These are phyloP conservation scores for Malacoctenus gilli DNA, from an alignment of 2,797 vertebrate species.

Conservation along the genomic window DNA sequence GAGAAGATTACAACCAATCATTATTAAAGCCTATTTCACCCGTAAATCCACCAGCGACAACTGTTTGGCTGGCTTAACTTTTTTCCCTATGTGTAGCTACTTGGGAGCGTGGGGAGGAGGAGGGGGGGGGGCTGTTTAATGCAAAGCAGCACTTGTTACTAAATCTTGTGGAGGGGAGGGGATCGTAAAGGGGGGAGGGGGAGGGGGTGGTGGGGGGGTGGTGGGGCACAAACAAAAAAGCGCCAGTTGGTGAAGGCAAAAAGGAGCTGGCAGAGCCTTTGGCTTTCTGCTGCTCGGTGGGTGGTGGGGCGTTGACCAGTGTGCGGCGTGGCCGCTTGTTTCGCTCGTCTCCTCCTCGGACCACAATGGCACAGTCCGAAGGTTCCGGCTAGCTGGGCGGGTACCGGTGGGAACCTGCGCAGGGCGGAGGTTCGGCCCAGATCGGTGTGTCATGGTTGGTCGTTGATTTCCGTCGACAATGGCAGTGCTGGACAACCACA, in stretches of 20 bases:
- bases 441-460: constrained; percentile 7
- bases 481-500: constrained; percentile 80
- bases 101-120: constrained; percentile 25
- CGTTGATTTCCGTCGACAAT: constrained; percentile 56
- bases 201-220: constrained; percentile 59
- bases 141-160: constrained; percentile 71
- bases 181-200: constrained; percentile 49
- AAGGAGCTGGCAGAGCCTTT: constrained; percentile 65
- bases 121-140: constrained; percentile 67
- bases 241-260: constrained; percentile 67
- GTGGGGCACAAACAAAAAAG: constrained; percentile 51
- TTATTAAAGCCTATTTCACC: constrained; percentile 83
- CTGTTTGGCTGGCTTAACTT: constrained; percentile 78
- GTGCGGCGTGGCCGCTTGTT: constrained; percentile 42
- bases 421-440: constrained; percentile 12
- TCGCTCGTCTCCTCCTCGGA: constrained; percentile 31
- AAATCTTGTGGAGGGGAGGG: constrained; percentile 77
- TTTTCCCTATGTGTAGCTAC: constrained; percentile 34
- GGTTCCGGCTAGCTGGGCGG: constrained; percentile 8
- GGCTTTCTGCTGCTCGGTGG: constrained; percentile 61
- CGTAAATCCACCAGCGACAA: constrained; percentile 81
- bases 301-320: constrained; percentile 67
- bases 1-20: constrained; percentile 82
- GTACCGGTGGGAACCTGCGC: background rate
- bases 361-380: constrained; percentile 33